Evolutionary conservation across 2,797 vertebrate species (phyloP), one percentile per base, ranked within the genome.

Genomic region (Sebastes flavidus): DNA sequence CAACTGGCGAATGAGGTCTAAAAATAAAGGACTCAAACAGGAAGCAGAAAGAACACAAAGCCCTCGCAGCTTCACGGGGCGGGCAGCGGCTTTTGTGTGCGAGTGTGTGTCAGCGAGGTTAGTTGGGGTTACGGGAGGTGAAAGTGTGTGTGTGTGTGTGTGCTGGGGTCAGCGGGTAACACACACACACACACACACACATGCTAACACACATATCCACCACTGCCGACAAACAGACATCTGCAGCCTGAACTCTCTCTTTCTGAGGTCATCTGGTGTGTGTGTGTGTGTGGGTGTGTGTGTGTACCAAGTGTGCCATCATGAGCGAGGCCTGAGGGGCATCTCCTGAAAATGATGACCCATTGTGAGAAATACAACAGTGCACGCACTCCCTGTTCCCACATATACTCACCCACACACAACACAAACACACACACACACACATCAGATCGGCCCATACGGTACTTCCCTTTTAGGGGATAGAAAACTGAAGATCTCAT

Each of bases 301-400:
- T 32, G 27, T 34, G 4, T 34, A 60, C 27, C 13, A 63, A 72
- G 78, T 72, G 84, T 82, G 76, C 59, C 36, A 2, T 6, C 56
- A 27, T 69, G 38, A 74, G 36, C 7, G 1, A 20, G 14, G 67
- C 56, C 66, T 72, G 62, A 75, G 25, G 73, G 20, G 80, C 14
- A 66, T 75, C 67, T 77, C 68, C 73, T 80, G 70, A 84, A 84
- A 82, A 92, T 85, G 82, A 86, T 84, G 34, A 75, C 34, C 82
- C 61, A 85, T 81, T 89, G 82, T 86, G 62, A 68, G 42, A 65
- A 75, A 42, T 65, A 81, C 72, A 77, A 71, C 75, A 59, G 59
- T n/a, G 30, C 66, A 83, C 56, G 76, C 29, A 42, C 32, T 67
- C 70, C 54, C 49, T 5, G 10, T 12, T 20, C 60, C 22, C 66